phyloP scores from a whole-genome alignment of 2,888 invertebrate genomes.

The Allacma fusca region DNA sequence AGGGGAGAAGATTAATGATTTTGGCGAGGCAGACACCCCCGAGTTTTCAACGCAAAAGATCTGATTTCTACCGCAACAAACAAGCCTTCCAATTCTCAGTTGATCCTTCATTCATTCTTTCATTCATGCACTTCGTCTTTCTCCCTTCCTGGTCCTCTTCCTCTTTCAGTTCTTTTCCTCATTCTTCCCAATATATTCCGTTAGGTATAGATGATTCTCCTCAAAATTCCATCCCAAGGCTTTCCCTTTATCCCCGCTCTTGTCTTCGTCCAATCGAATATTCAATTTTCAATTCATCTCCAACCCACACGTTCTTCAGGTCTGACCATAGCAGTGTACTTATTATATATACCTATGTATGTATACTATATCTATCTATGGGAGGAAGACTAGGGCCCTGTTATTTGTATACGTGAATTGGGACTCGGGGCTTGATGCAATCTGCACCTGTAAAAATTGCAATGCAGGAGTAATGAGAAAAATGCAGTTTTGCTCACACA shows the following conservation, averaged over 20 bases:
- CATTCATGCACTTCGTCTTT: slow-evolving; percentile 40
- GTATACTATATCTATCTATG: too few relatives aligned
- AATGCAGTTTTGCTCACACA: too few relatives aligned
- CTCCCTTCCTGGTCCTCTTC: slow-evolving; percentile 21
- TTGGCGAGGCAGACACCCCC: slow-evolving; percentile 51
- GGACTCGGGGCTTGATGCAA: too few relatives aligned
- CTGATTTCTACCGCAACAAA: slow-evolving; percentile 59
- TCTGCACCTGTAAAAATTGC: too few relatives aligned
- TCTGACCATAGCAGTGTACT: too few relatives aligned
- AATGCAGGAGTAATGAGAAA: too few relatives aligned
- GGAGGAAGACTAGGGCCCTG: too few relatives aligned
- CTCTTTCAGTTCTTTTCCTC: slow-evolving; percentile 22
- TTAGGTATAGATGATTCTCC: not conserved
- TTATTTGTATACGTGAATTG: too few relatives aligned
- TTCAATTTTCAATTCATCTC: slow-evolving; percentile 1
- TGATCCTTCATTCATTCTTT: slow-evolving; percentile 50
- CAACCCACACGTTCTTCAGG: not conserved
- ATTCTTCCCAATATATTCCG: not conserved
- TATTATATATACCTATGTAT: too few relatives aligned
- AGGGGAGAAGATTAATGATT: slow-evolving; percentile 61
- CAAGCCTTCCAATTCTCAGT: slow-evolving; percentile 51
- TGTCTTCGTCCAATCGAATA: slow-evolving; percentile 17
- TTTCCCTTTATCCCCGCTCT: slow-evolving; percentile 13
- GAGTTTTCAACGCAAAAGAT: slow-evolving; percentile 52
- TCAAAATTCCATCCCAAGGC: slow-evolving; percentile 5